phyloP scores from a whole-genome alignment of 2,888 invertebrate genomes.

The Nowickia ferox region DNA sequence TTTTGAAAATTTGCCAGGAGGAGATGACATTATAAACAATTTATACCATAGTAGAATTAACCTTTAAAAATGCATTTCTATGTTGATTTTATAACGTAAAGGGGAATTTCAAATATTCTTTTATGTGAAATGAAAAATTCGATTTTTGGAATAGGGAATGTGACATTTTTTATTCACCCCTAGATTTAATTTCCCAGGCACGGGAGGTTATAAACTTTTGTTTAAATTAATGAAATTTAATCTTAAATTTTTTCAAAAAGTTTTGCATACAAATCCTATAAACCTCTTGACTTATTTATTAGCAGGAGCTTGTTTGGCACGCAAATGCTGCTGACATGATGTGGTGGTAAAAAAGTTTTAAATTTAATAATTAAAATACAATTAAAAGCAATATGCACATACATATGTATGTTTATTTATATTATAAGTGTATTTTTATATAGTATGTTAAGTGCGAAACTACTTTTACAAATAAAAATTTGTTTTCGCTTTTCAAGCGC shows the following conservation, averaged over 20 bases:
- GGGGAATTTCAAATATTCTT: conserved; percentile 12
- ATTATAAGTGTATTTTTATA: background rate
- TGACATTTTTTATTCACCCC: conserved; percentile 55
- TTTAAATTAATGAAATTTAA: conserved; percentile 50
- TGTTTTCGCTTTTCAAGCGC: conserved; percentile 47
- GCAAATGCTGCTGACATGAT: conserved; percentile 27
- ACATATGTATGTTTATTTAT: background rate
- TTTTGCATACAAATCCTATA: conserved; percentile 50
- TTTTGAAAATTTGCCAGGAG: conserved; percentile 31
- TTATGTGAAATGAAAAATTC: conserved; percentile 7
- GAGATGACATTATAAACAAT: conserved; percentile 50
- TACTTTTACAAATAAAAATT: conserved; percentile 35
- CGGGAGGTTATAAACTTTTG: background rate
- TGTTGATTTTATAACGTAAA: conserved; percentile 6
- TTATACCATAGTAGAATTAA: conserved; percentile 27
- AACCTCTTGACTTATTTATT: conserved; percentile 62
- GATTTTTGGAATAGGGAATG: conserved; percentile 20
- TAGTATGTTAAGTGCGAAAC: conserved; percentile 49
- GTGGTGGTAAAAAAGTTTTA: conserved; percentile 40
- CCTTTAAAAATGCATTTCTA: conserved; percentile 53
- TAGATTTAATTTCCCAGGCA: conserved; percentile 3
- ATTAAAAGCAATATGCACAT: conserved; percentile 58
- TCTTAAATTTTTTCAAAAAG: conserved; percentile 45
- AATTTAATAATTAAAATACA: conserved; percentile 67
- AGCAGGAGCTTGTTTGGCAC: conserved; percentile 19